Base-by-base conservation (phyloP, 2,797 vertebrate genomes). In the Typhlichthys subterraneus region DNA sequence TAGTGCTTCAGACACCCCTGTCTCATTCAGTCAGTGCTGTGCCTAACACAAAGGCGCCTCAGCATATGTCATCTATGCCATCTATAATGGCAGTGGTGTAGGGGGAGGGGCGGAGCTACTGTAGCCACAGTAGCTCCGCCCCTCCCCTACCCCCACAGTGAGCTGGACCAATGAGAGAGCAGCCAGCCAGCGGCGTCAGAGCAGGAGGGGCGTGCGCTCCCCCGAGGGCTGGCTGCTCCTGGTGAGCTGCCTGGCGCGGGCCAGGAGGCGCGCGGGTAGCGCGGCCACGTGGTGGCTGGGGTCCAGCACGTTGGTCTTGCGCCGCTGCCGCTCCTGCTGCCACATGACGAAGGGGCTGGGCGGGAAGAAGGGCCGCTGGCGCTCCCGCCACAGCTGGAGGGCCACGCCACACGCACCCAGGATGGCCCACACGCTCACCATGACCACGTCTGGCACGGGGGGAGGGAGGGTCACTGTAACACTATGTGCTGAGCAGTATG, bases 301-400 rank as follows among this genome's bases (percentile, higher is more conserved):
- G 73, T 99, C 96, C 69, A 99, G 86, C 23, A 99, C 88, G 64
- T 99, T 99, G 4, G 96, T 99, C 46, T 93, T 92, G 29, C 97
- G 94, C 1, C 96, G 94, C 48, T 96, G 95, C 6, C 92, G 89
- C 15, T 96, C 95, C 33, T 94, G 92, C 65, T 90, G 93, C 97
- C 97, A 99, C 85, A 94, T 74, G 60, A 94, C 77, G 57, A 98
- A 98, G 0, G 97, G 97, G 61, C 97, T 96, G 0, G 96, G 94
- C 0, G 96, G 97, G 85, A 98, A 98, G 59, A 91, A 91, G 0
- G 94, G 92, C 0, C 88, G 88, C 0, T 87, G 82, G 12, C 92
- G 91, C 80, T 98, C 97, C 6, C 94, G 88, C 59, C 92, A 93
- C 3, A 98, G 90, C 92, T 99, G 97, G 73, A 95, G 79, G 0